Evolutionary conservation across 1,140 invertebrate genomes (phyloP).

Genomic region (Mesaphorura yosii): DNA sequence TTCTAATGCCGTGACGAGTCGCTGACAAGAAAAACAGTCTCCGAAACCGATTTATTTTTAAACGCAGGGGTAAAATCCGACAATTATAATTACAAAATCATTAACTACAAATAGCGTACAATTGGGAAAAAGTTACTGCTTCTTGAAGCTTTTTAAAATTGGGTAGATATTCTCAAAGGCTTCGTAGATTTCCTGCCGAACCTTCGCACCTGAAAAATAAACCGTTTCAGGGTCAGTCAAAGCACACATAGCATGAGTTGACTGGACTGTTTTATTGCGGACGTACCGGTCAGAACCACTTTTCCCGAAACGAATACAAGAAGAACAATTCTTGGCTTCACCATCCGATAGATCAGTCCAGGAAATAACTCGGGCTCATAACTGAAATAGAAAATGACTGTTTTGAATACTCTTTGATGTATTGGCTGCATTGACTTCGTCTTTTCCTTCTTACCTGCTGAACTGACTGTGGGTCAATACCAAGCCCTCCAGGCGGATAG

Average conservation of each 20-base stretch:
- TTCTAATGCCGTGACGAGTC: no score
- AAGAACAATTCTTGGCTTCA: conserved; percentile 95
- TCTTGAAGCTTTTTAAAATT: conserved; percentile 97
- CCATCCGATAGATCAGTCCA: conserved; percentile 98
- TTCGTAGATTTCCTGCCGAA: conserved; percentile 95
- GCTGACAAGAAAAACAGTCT: background rate
- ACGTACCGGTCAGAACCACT: conserved; percentile 82
- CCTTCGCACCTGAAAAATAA: conserved; percentile 75
- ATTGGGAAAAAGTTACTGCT: conserved; percentile 48
- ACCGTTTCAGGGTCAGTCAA: conserved; percentile 12
- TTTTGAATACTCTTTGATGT: background rate
- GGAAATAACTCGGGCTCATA: conserved; percentile 93
- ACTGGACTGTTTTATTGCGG: no score
- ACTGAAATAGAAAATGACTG: conserved; percentile 37
- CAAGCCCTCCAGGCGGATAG: conserved; percentile 91
- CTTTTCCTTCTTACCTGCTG: conserved; percentile 64
- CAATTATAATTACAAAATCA: no score
- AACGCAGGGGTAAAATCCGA: background rate
- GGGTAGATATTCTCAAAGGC: conserved; percentile 99
- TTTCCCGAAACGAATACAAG: conserved; percentile 99
- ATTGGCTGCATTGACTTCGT: background rate
- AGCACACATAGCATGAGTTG: no score
- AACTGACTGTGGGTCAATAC: conserved; percentile 96
- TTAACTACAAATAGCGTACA: no score
- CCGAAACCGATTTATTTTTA: background rate